Base-by-base conservation (phyloP, 2,888 invertebrate species). In the Chrysolina oricalcia region DNA sequence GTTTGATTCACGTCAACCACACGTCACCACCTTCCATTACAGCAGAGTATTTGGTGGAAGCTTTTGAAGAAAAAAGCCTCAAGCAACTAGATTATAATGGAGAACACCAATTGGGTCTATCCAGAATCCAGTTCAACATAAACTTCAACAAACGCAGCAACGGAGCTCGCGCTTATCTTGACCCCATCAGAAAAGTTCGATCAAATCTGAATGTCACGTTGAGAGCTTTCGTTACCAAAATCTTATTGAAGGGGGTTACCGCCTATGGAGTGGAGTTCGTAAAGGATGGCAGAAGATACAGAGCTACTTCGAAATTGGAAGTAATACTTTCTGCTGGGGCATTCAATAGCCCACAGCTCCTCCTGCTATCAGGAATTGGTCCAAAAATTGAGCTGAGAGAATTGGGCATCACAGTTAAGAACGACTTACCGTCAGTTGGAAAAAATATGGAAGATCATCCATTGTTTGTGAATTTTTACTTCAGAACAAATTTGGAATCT, bases 351-450 rank as follows among this genome's bases (percentile, higher is more conserved):
- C 96, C 97, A 0, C 96, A 97, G 85, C 87, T 97, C 6, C 87
- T 97, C 63, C 94, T 97, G 95, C 87, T 97, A 15, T 96, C 96
- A 0, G 97, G 97, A 15, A 90, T 97, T 40, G 95, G 95, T 0
- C 95, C 95, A 0, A 88, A 86, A 40, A 89, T 91, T 0, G 92
- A 94, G 83, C 88, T 95, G 5, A 82, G 87, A 23, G 88, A 91
- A 43, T 83, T 92, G 9, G 90, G 90, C 2, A 94, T 96, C 67
- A 86, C 90, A 0, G 91, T 93, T 2, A 84, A 94, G 46, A 90
- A 92, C 77, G 91, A 96, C 85, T 89, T 95, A 2, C 59, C 69
- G 6, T 50, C 19, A 50, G 96, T 96, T 0, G 96, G 96, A 8
- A 91, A 92, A 83, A 96, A 96, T 87, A 90, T 96, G 0, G 95